phyloP scores from a whole-genome alignment of 1,140 invertebrate genomes.

The Neodiprion lecontei region DNA sequence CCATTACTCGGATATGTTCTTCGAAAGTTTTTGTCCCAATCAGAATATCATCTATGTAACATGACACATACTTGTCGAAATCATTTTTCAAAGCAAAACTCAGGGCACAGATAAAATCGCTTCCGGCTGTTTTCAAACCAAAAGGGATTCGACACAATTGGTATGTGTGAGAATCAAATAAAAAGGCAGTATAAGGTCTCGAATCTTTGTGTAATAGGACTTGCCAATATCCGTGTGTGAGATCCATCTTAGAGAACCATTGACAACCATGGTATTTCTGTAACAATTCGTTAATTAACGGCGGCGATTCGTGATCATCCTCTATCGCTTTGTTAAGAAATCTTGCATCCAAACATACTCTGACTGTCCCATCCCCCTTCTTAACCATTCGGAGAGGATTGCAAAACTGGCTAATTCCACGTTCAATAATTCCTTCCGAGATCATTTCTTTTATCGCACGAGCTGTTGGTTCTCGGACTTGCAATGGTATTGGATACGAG shows the following conservation, averaged over 20 bases:
- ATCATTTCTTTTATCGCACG: too few species aligned
- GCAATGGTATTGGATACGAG: slow-evolving; percentile 16
- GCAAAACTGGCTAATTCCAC: neutral
- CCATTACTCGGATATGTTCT: neutral
- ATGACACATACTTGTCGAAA: neutral
- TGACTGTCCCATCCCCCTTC: slow-evolving; percentile 26
- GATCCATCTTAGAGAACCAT: too few species aligned
- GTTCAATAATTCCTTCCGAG: too few species aligned
- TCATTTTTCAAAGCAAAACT: slow-evolving; percentile 14
- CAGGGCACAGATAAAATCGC: neutral
- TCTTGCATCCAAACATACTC: slow-evolving; percentile 34
- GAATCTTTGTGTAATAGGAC: too few species aligned
- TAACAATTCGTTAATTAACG: slow-evolving; percentile 12
- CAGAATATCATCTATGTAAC: slow-evolving; percentile 4
- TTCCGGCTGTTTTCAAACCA: neutral
- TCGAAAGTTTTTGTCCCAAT: neutral
- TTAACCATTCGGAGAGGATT: slow-evolving; percentile 18
- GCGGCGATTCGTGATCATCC: slow-evolving; percentile 28
- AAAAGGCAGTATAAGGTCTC: too few species aligned
- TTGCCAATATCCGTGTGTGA: too few species aligned
- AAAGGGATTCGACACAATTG: neutral
- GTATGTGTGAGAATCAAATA: too few species aligned
- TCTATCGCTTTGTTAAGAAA: slow-evolving; percentile 32
- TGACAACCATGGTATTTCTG: too few species aligned
- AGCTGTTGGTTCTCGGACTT: neutral